A percentile compares a stretch with the other conserved stretches of the same genome.
Conservation (phyloP, 2,888 invertebrate genomes). For the Epirrhoe tristata region DNA sequence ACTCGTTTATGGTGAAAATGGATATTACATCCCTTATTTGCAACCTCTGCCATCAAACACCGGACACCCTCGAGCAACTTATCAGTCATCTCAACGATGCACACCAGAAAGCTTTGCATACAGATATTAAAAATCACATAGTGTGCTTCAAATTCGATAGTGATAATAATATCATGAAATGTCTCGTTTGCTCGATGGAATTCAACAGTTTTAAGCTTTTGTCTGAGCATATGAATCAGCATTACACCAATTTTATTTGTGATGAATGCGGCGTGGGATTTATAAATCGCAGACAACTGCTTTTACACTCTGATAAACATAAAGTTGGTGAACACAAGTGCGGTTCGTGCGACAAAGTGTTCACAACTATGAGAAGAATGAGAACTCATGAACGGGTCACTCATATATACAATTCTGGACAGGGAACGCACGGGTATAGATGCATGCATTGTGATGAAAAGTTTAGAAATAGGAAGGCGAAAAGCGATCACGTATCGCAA, state of each 20-base stretch:
- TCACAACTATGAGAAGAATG: slow-evolving; percentile 74
- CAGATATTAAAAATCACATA: slow-evolving; percentile 57
- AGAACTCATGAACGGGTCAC: slow-evolving; percentile 75
- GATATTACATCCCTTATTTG: slow-evolving; percentile 59
- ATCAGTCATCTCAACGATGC: slow-evolving; percentile 33
- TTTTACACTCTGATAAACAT: slow-evolving; percentile 62
- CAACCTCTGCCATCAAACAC: slow-evolving; percentile 48
- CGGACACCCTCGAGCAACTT: slow-evolving; percentile 48
- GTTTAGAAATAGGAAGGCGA: slow-evolving; percentile 60
- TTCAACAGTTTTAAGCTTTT: slow-evolving; percentile 64
- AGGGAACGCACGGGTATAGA: slow-evolving; percentile 47
- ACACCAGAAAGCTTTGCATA: slow-evolving; percentile 52
- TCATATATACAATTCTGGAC: slow-evolving; percentile 56
- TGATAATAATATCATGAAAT: slow-evolving; percentile 50
- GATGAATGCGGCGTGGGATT: slow-evolving; percentile 68
- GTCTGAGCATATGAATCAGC: slow-evolving; percentile 71
- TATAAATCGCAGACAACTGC: slow-evolving; percentile 60
- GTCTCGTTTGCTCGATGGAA: slow-evolving; percentile 57
- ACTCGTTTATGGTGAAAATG: slow-evolving; percentile 52
- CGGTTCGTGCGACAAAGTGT: slow-evolving; percentile 73
- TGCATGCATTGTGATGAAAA: slow-evolving; percentile 67
- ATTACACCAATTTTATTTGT: slow-evolving; percentile 69
- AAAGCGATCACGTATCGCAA: slow-evolving; percentile 59
- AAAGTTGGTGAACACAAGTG: slow-evolving; percentile 65
- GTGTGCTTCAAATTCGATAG: slow-evolving; percentile 69